Percentiles rank a stretch among this genome's conserved stretches.
These are phyloP conservation scores for Dreissena polymorpha DNA, from an alignment of 1,140 invertebrate genomes.

Conservation along the genomic window DNA sequence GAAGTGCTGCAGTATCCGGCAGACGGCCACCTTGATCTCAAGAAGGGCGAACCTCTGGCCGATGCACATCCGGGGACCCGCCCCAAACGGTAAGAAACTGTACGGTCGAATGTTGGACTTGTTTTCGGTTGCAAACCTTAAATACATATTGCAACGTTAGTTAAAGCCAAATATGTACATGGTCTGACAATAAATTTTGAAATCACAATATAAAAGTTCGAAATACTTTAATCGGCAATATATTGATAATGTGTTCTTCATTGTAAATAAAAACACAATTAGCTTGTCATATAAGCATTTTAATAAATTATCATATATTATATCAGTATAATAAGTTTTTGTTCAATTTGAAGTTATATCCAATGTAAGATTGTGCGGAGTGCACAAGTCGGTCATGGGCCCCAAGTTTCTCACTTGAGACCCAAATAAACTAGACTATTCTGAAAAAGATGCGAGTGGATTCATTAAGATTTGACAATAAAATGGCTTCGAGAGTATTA, in stretches of 20 bases:
- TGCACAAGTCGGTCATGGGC: too few species aligned
- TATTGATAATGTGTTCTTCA: background rate
- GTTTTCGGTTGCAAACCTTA: slow-evolving; percentile 68
- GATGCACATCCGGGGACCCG: slow-evolving; percentile 78
- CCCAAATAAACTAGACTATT: too few species aligned
- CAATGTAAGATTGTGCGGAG: too few species aligned
- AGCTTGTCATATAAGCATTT: too few species aligned
- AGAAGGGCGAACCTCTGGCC: slow-evolving; percentile 77
- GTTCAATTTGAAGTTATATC: too few species aligned
- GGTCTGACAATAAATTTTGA: background rate
- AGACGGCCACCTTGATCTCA: slow-evolving; percentile 73
- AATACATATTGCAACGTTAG: slow-evolving; percentile 10
- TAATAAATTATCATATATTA: too few species aligned
- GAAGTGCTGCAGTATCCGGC: slow-evolving; percentile 68
- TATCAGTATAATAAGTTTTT: too few species aligned
- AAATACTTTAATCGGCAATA: background rate
- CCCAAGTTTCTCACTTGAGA: too few species aligned
- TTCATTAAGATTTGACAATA: too few species aligned
- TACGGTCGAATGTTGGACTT: slow-evolving; percentile 63
- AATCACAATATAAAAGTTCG: background rate
- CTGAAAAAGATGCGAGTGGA: too few species aligned
- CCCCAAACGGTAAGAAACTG: slow-evolving; percentile 76
- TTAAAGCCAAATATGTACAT: background rate
- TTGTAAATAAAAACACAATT: background rate
- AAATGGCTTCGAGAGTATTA: too few species aligned